A percentile compares a stretch with the other conserved stretches of the same genome.
Evolutionary conservation across 2,113 vertebrate genomes (phyloP).

Genomic region (Nymphicus hollandicus): DNA sequence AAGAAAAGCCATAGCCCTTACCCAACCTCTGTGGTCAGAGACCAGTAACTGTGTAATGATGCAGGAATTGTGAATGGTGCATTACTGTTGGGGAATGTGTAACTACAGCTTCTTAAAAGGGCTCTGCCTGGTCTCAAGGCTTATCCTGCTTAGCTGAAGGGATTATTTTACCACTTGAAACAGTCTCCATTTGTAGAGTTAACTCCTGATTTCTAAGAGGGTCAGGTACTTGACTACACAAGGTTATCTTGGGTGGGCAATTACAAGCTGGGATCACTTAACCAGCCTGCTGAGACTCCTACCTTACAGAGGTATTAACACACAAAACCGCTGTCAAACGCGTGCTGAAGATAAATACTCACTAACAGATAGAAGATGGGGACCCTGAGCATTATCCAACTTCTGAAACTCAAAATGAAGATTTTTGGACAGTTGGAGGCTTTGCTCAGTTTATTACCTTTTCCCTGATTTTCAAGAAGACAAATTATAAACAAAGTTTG

Average conservation of each 20-base stretch:
- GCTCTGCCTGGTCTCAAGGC: background rate
- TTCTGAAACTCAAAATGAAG: background rate
- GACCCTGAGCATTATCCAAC: background rate
- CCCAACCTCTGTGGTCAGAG: background rate
- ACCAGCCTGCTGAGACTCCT: background rate
- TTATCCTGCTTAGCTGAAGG: background rate
- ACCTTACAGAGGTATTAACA: background rate
- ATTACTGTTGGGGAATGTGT: background rate
- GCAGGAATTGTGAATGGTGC: background rate
- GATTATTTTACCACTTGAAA: background rate
- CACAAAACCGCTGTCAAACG: background rate
- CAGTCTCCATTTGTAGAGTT: background rate
- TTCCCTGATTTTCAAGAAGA: background rate
- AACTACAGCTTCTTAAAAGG: background rate
- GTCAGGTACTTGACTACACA: background rate
- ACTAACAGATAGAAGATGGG: background rate
- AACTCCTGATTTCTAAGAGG: background rate
- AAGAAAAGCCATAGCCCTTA: background rate
- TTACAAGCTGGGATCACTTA: background rate
- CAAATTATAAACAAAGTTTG: background rate
- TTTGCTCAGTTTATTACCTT: background rate
- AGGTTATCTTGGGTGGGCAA: slow-evolving; percentile 3
- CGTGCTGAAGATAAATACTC: background rate
- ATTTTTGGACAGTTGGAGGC: background rate
- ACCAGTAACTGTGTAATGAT: background rate